phyloP scores from a whole-genome alignment of 2,113 vertebrate genomes.

The Sapayoa aenigma region DNA sequence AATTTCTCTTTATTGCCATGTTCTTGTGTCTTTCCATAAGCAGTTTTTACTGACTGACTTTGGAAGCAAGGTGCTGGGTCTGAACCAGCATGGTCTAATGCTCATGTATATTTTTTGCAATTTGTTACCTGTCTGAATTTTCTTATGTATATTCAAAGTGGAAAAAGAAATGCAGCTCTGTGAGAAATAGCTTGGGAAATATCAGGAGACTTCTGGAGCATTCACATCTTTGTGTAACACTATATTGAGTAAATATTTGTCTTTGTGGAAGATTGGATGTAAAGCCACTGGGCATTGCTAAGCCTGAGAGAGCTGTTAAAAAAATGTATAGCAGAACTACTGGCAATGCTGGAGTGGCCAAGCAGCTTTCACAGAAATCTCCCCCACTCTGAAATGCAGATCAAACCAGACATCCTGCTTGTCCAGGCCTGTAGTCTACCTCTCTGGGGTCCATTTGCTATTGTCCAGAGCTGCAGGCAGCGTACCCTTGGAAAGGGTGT shows the following conservation, averaged over 20 bases:
- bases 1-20: not conserved
- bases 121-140: not conserved
- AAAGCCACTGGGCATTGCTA: not conserved
- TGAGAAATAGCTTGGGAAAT: not conserved
- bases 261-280: not conserved
- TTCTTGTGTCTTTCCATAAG: not conserved
- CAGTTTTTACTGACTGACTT: not conserved
- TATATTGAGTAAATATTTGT: not conserved
- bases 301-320: not conserved
- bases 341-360: not conserved
- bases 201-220: not conserved
- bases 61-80: not conserved
- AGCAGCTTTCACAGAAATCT: not conserved
- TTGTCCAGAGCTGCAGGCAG: fast-evolving
- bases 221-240: not conserved
- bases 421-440: not conserved
- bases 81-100: not conserved
- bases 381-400: not conserved
- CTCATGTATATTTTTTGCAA: not conserved
- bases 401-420: not conserved
- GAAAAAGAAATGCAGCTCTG: not conserved
- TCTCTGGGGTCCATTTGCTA: not conserved
- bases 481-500: not conserved
- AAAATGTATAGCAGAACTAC: not conserved
- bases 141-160: not conserved